Evolutionary conservation across 2,797 vertebrate species (phyloP), one percentile per base, ranked within the genome.

Genomic region (Poecile montanus): DNA sequence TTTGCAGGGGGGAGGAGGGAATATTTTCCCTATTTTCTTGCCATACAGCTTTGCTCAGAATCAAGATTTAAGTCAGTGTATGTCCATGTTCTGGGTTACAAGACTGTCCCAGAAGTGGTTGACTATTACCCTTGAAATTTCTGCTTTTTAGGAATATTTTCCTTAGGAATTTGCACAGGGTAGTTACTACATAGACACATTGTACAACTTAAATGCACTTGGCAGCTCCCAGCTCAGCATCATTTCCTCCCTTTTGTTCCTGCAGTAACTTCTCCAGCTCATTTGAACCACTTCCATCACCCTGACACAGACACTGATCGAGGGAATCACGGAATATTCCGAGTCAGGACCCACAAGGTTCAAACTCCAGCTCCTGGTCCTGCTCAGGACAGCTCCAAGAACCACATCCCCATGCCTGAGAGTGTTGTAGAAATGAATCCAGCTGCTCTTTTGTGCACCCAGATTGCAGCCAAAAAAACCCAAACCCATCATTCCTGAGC

Each of bases 301-400:
- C 71, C 2, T 1, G 2, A 21, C 54, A 61, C 10, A 4, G 5
- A 65, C 32, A 13, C 4, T 10, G 16, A 44, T 6, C 16, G 6
- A 18, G 27, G 76, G 14, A 60, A 40, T 11, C 23, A 8, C 9
- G 34, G 61, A 74, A 67, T 16, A 27, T 16, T 12, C 44, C 21
- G 21, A 21, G 7, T 0, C 16, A 9, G 30, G 21, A 57, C 21
- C 26, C 70, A 44, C 5, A 7, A 7, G 17, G 3, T 20, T 29
- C 53, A 13, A 47, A 40, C 6, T 7, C 34, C 40, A 38, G 0
- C 65, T 62, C 48, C 42, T 34, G 40, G 3, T 29, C 6, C 42
- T n/a, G 34, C 62, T 38, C 34, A 60, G 56, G 21, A 36, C 25
- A 71, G 5, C 54, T 15, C 47, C 29, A 26, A 47, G 15, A 40